Evolutionary conservation across 1,140 invertebrate genomes (phyloP).

Genomic region (Oreohelix idahoensis): DNA sequence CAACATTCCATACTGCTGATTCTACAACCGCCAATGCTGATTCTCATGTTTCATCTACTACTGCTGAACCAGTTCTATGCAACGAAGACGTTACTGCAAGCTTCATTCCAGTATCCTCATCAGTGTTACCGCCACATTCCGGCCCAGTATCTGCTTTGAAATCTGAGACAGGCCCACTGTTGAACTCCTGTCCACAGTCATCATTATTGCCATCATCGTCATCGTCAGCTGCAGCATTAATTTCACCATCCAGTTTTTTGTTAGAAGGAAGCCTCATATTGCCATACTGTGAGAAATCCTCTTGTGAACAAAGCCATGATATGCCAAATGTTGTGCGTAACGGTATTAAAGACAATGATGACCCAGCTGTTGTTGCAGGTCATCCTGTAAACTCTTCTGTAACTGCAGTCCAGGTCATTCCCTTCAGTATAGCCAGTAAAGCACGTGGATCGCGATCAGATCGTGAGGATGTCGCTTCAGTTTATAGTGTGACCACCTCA

Average conservation of each 20-base stretch:
- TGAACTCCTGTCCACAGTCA: background rate
- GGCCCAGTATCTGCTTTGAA: background rate
- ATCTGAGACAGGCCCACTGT: background rate
- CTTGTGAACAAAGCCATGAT: background rate
- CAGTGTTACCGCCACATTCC: background rate
- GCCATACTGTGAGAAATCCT: background rate
- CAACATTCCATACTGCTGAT: conserved; percentile 3
- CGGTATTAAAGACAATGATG: background rate
- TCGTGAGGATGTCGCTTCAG: no score
- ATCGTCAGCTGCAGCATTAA: background rate
- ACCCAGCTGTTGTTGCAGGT: background rate
- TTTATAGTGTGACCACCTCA: no score
- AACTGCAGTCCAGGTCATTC: background rate
- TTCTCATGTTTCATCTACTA: background rate
- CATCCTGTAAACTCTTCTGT: background rate
- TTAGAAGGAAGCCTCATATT: background rate
- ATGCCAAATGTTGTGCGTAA: background rate
- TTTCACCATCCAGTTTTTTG: background rate
- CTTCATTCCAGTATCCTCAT: background rate
- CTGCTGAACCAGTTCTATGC: conserved; percentile 7
- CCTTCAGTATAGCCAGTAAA: background rate
- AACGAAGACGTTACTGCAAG: background rate
- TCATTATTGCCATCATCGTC: background rate
- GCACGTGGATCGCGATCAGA: no score
- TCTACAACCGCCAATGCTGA: background rate